Base-by-base conservation (phyloP, 2,888 invertebrate genomes). In the Sarcophaga carnaria region DNA sequence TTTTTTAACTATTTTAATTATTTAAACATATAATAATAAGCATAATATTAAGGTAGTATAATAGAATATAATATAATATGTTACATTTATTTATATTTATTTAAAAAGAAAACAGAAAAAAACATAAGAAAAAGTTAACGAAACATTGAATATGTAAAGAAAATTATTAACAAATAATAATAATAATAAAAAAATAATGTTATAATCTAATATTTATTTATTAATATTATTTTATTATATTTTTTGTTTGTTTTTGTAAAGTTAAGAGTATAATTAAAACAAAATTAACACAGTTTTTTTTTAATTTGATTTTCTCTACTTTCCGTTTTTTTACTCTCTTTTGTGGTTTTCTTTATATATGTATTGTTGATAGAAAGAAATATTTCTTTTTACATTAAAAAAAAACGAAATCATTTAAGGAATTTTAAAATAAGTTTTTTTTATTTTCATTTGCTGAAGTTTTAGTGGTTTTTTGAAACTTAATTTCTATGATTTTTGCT, bases 251-350 rank as follows among this genome's bases (percentile, higher is more conserved):
- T 14, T 59, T 63, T 22, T 54, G 37, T 77, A 71, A 79, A 80
- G 60, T 80, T 72, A 37, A 86, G 66, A 80, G 71, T 80, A 62
- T 78, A 81, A 77, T 81, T 77, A 69, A 37, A 37, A 37, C 37
- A 37, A 80, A 82, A 85, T 80, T 88, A 83, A 88, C 86, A 83
- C 83, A 83, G 83, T 86, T 83, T 86, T 54, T 54, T 86, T 54
- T 54, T 10, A 54, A 49, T 14, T 14, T 54, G 12, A 54, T 14
- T 54, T 49, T 54, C 17, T 54, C 54, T 54, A 54, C 14, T 54
- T 54, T 17, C 54, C 5, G 12, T 14, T 71, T 72, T 67, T 71
- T 49, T 79, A 82, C 71, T 63, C 66, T 69, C 47, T 45, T 14
- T 77, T n/a, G 2, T 62, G 14, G 22, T 17, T 62, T 62, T 64